Evolutionary conservation across 1,140 invertebrate species (phyloP), one percentile per base, ranked within the genome.

Genomic region (Drosophila pseudoobscura): DNA sequence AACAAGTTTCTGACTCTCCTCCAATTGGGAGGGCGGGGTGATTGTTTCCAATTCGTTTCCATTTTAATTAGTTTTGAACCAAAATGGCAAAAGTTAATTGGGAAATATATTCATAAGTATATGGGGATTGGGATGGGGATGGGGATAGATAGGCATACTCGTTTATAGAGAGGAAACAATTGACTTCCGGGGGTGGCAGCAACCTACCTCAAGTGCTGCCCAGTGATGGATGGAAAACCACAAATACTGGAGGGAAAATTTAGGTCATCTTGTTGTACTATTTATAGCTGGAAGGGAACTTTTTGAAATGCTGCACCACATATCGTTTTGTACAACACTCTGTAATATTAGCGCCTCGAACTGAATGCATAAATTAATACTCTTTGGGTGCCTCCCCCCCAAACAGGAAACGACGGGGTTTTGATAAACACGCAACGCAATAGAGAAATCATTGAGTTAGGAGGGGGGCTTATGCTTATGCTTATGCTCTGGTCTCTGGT

Each of bases 61-160:
- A 78, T 82, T 69, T 72, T 76, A 88, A 88, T 88, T 70, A 78
- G 75, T 46, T 88, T 78, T 62, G 46, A 61, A 53, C 75, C 82
- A 54, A 78, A 88, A 52, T 55, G 70, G 76, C 55, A 75, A 60
- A 60, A 60, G 47, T 44, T 50, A 69, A 80, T 66, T 59, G 50
- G 58, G 17, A 73, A 73, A 64, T 69, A 69, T 75, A 44, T 74
- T 72, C 63, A 73, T 62, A 50, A n/a, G 7, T 20, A 26, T 20
- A 20, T 20, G 20, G 20, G 20, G 20, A 20, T 20, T 1, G 20
- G 20, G 20, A 20, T 20, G 20, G 20, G 20, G 20, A 20, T 20
- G 20, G 20, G 20, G 20, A 20, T 20, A 24, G 24, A 24, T 24
- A 24, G 24, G 24, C 24, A 20, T 20, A 20, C 20, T 20, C 2